A percentile compares a stretch with the other conserved stretches of the same genome.
Evolutionary conservation across 1,140 invertebrate genomes (phyloP).

Genomic region (Caenorhabditis remanei): DNA sequence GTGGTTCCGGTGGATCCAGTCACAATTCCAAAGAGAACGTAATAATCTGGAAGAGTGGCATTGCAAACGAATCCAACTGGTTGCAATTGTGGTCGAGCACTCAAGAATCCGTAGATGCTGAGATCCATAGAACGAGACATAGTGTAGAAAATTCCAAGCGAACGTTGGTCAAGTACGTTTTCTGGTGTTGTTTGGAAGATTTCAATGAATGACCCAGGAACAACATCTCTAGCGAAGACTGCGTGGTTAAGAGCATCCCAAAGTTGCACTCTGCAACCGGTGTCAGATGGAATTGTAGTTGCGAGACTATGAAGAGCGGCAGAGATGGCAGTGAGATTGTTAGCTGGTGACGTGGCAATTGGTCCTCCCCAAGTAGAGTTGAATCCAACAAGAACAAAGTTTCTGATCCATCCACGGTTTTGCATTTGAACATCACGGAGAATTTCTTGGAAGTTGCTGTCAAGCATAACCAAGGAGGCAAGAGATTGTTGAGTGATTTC

Average conservation of each 20-base stretch:
- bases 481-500: slow-evolving; percentile 64
- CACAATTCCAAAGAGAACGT: slow-evolving; percentile 33
- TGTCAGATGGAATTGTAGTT: slow-evolving; percentile 12
- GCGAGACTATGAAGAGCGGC: slow-evolving; percentile 46
- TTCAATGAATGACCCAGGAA: slow-evolving; percentile 55
- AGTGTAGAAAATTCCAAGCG: slow-evolving; percentile 20
- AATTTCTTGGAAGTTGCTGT: slow-evolving; percentile 58
- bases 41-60: slow-evolving; percentile 39
- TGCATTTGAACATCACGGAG: slow-evolving; percentile 65
- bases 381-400: slow-evolving; percentile 65
- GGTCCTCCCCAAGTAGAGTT: slow-evolving; percentile 63
- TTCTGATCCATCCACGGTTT: slow-evolving; percentile 63
- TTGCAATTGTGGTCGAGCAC: background rate
- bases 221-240: slow-evolving; percentile 14
- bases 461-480: slow-evolving; percentile 23
- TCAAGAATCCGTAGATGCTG: slow-evolving; percentile 24
- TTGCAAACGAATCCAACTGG: slow-evolving; percentile 54
- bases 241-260: slow-evolving; percentile 59
- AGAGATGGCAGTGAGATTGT: slow-evolving; percentile 44
- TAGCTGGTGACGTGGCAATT: slow-evolving; percentile 40
- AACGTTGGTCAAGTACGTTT: background rate
- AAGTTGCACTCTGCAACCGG: slow-evolving; percentile 55
- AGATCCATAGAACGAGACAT: background rate
- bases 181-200: slow-evolving; percentile 57
- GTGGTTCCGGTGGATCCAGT: slow-evolving; percentile 34